Base-by-base conservation (phyloP, 1,140 invertebrate species). In the Drosophila hydei region DNA sequence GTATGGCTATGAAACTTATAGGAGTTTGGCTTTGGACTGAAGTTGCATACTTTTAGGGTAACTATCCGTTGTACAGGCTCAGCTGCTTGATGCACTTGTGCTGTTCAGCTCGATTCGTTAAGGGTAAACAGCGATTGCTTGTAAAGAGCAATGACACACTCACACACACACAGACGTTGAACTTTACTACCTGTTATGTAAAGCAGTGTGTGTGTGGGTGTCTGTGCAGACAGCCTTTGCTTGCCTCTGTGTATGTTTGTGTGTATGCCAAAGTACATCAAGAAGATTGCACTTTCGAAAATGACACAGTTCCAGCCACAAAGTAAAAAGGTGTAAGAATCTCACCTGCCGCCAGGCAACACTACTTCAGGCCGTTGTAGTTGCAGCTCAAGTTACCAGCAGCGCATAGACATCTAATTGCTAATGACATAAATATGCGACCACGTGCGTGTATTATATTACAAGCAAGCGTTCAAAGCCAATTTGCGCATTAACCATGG, bases 281-380 rank as follows among this genome's bases (percentile, higher is more conserved):
- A 74, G 83, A 79, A 88, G 72, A 88, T 88, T 88, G 83, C 83
- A 88, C 83, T 87, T 72, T 83, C 54, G 75, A 67, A 79, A 88
- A 79, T 83, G 83, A 87, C 78, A 83, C 78, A 61, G 75, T 77
- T 75, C 55, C 38, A 14, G 54, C 62, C 71, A 61, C 64, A 70
- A 65, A 71, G 58, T 58, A 43, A 65, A 70, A 62, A 42, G 64
- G 60, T 52, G 52, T 59, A 43, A 55, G 61, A 42, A 48, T 55
- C 27, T n/a, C n/a, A n/a, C n/a, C n/a, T 23, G 61, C 19, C 54
- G 21, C 27, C 2, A 33, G 30, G 9, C 30, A 11, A 6, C 4
- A 11, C 9, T 33, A 33, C 30, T 21, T 23, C 11, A 8, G 30
- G 38, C 38, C 54, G 9, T 21, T 27, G 16, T n/a, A 19, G 14